Base-by-base conservation (phyloP, 2,888 invertebrate genomes). In the Idaea biselata region DNA sequence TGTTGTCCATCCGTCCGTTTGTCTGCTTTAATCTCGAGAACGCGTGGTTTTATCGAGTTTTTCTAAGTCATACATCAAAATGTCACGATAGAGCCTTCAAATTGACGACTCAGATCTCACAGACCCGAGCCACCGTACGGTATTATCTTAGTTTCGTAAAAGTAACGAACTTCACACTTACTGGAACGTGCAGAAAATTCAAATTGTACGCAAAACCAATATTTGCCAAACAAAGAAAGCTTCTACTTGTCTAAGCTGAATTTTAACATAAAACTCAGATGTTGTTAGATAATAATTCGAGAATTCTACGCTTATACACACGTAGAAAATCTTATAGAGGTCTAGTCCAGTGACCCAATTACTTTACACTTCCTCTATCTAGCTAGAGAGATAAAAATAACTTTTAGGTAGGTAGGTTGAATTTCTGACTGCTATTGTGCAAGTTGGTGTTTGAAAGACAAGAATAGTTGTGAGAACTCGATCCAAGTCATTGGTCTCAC, bases 271-370 rank as follows among this genome's bases (percentile, higher is more conserved):
- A 44, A 44, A 44, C 7, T 44, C 8, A 8, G 1, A 44, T 44
- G 11, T 44, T 44, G 14, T 44, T 44, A 44, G 44, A 14, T 53
- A 60, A 56, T 11, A 56, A 60, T 55, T 56, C 44, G 44, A 67
- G 66, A 66, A 63, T 25, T 25, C 25, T 25, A 25, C 25, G 25
- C n/a, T n/a, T n/a, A n/a, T 25, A 65, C 62, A n/a, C n/a, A n/a
- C n/a, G n/a, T n/a, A n/a, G 63, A 62, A 61, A 70, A 67, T 66
- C 63, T 63, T 63, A 62, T 66, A 69, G 75, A 77, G 80, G 73
- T 77, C 81, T 70, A 78, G 72, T 77, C 81, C 70, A 78, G 76
- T 87, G 87, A 87, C 88, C 88, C 79, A 87, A 85, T 87, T 87
- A 84, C 78, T 79, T 70, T 74, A 72, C 71, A 68, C 75, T 72